Percentiles rank a stretch among this genome's conserved stretches.
phyloP scores from a whole-genome alignment of 2,888 invertebrate species.

The Tachina fera region DNA sequence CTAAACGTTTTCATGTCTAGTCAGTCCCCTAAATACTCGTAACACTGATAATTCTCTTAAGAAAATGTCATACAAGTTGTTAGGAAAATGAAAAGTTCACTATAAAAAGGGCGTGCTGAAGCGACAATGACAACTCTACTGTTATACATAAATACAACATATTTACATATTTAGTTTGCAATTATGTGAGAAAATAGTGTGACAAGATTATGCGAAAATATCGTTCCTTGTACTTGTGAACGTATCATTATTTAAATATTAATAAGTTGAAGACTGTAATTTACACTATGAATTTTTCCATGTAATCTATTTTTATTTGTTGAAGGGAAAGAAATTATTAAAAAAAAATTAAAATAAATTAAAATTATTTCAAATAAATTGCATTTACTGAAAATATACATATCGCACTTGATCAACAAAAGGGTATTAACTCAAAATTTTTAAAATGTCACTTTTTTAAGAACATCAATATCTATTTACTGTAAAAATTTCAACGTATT shows the following conservation, averaged over 20 bases:
- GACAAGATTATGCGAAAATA: not conserved
- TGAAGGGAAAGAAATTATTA: no score
- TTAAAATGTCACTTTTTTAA: no score
- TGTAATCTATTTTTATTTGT: no score
- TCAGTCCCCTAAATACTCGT: not conserved
- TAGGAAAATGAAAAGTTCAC: slow-evolving; percentile 30
- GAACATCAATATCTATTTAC: no score
- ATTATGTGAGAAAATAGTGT: slow-evolving; percentile 30
- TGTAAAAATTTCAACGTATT: no score
- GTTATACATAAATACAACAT: not conserved
- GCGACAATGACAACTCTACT: slow-evolving; percentile 40
- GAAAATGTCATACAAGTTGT: slow-evolving; percentile 36
- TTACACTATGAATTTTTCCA: no score
- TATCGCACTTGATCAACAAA: no score
- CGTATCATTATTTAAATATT: not conserved
- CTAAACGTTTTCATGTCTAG: not conserved
- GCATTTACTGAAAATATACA: no score
- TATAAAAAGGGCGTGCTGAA: slow-evolving; percentile 46
- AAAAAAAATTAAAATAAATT: no score
- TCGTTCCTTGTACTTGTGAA: not conserved
- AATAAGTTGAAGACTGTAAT: not conserved
- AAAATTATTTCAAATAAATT: not conserved
- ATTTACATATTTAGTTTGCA: not conserved
- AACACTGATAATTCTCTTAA: slow-evolving; percentile 10
- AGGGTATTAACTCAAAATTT: no score